Percentiles rank a stretch among this genome's conserved stretches.
Conservation (phyloP, 92 coral and sea anemone genomes). For the Blastomussa wellsi region DNA sequence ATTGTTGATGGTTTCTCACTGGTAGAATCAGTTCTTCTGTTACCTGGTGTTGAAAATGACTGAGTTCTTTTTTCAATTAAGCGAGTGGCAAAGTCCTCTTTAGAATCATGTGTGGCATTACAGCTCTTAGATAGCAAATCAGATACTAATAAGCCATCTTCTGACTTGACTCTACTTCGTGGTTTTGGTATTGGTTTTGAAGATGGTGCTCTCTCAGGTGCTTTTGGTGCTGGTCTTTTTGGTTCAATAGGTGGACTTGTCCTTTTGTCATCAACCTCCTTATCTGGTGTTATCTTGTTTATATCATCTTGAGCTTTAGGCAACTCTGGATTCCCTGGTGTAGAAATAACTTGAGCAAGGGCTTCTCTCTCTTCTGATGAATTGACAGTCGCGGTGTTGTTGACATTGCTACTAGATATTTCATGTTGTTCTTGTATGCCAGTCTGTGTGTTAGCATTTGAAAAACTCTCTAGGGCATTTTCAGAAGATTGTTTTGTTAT, state of each 20-base stretch:
- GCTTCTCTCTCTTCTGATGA: background rate
- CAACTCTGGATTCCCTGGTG: background rate
- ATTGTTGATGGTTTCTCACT: slow-evolving; percentile 21
- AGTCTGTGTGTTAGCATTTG: background rate
- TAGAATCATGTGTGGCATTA: background rate
- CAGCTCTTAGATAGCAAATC: background rate
- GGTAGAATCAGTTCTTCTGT: background rate
- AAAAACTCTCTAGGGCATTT: background rate
- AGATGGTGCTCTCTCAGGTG: slow-evolving; percentile 10
- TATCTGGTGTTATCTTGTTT: background rate
- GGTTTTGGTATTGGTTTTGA: slow-evolving; percentile 40
- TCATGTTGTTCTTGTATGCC: background rate
- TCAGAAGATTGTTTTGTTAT: background rate
- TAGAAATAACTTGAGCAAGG: background rate
- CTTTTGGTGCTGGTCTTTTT: slow-evolving; percentile 18
- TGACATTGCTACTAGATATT: background rate
- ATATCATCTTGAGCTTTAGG: background rate
- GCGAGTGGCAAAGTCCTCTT: background rate
- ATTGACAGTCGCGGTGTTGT: background rate
- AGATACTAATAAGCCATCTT: background rate
- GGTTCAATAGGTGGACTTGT: background rate
- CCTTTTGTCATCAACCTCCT: background rate
- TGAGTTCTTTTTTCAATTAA: slow-evolving; percentile 12
- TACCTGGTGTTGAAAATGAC: slow-evolving; percentile 28
- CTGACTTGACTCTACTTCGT: slow-evolving; percentile 26